A percentile compares a stretch with the other conserved stretches of the same genome.
Conservation (phyloP, 2,113 vertebrate species). For the Maccullochella peelii region DNA sequence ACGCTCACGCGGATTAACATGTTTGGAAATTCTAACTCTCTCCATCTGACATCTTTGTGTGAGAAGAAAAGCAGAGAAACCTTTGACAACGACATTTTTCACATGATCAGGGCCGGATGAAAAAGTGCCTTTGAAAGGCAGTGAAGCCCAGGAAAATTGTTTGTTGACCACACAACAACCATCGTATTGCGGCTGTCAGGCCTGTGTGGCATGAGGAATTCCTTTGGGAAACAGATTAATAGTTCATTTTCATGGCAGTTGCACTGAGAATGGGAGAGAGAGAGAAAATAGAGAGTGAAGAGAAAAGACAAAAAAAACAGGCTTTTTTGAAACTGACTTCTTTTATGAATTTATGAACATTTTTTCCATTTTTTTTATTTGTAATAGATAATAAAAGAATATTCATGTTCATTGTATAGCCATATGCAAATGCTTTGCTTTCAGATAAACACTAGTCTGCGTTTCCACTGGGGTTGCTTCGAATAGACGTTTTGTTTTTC, state of each 20-base stretch:
- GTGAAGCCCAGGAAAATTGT: conserved; percentile 88
- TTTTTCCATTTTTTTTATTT: neutral
- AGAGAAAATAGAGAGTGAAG: conserved; percentile 31
- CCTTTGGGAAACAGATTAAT: conserved; percentile 87
- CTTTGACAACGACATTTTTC: conserved; percentile 86
- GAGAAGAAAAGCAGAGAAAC: conserved; percentile 83
- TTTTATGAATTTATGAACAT: conserved; percentile 52
- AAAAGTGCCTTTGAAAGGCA: conserved; percentile 86
- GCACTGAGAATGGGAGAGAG: conserved; percentile 58
- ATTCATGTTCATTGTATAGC: conserved; percentile 47
- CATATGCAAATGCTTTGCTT: conserved; percentile 70
- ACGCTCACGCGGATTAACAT: conserved; percentile 81
- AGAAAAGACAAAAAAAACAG: conserved; percentile 9
- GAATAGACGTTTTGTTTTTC: conserved; percentile 60
- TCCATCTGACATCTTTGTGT: conserved; percentile 85
- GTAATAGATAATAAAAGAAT: conserved; percentile 27
- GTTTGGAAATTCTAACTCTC: conserved; percentile 85
- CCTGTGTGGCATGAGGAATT: conserved; percentile 80
- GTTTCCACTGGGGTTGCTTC: conserved; percentile 44
- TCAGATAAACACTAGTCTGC: conserved; percentile 47
- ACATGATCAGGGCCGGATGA: conserved; percentile 83
- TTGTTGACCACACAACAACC: conserved; percentile 88
- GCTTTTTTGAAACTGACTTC: neutral
- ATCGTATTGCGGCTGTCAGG: conserved; percentile 84
- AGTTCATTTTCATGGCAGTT: conserved; percentile 85